A percentile compares a stretch with the other conserved stretches of the same genome.
Conservation (phyloP, 2,113 vertebrate genomes). For the Hemibagrus wyckioides region DNA sequence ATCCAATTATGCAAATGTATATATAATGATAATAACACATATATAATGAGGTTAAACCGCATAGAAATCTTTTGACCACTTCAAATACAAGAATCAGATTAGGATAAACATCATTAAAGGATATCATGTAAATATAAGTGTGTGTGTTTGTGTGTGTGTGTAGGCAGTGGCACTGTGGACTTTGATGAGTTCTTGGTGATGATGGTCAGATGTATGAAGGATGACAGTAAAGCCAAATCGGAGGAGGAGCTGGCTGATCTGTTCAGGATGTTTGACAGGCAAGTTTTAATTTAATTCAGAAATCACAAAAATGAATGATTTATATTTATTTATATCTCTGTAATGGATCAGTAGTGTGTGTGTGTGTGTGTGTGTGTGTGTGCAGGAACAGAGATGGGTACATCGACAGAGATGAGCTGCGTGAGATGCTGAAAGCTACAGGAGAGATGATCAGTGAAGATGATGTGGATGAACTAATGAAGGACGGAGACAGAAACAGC, state of each 20-base stretch:
- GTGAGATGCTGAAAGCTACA: conserved; percentile 91
- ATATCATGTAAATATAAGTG: neutral
- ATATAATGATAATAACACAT: too few relatives aligned
- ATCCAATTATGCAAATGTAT: neutral
- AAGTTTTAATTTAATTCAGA: conserved; percentile 48
- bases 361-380: conserved; percentile 32
- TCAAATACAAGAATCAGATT: neutral
- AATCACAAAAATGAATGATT: neutral
- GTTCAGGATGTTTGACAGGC: conserved; percentile 99
- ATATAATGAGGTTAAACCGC: neutral
- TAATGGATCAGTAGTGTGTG: neutral
- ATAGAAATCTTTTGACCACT: neutral
- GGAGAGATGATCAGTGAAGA: conserved; percentile 95
- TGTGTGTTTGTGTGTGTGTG: conserved; percentile 36
- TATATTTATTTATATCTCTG: neutral
- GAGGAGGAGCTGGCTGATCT: conserved; percentile 97
- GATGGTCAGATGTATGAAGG: conserved; percentile 99
- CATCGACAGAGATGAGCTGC: conserved; percentile 94
- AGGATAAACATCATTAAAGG: neutral
- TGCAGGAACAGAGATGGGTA: conserved; percentile 91
- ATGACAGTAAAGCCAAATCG: conserved; percentile 96
- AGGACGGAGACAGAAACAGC: conserved; percentile 93
- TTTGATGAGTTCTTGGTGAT: conserved; percentile 98
- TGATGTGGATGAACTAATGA: conserved; percentile 97
- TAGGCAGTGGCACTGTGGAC: conserved; percentile 94